Evolutionary conservation across 1,140 invertebrate species (phyloP).

Genomic region (Glossosoma conforme): DNA sequence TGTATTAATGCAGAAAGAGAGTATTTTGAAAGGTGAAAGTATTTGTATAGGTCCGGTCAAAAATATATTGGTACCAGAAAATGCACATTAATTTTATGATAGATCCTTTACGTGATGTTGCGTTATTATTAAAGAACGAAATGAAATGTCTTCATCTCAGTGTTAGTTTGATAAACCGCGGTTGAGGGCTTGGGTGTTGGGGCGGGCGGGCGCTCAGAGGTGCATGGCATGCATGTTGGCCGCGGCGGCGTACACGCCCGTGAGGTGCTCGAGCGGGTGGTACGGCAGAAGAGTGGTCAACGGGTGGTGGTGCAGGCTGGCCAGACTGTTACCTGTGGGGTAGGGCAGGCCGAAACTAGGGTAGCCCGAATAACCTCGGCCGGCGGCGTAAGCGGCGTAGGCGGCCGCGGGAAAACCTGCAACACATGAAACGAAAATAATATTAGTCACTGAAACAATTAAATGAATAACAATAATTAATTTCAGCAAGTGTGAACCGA

Average conservation of each 20-base stretch:
- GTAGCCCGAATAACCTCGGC: constrained; percentile 91
- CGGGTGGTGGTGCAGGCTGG: constrained; percentile 58
- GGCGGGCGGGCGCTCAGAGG: constrained; percentile 63
- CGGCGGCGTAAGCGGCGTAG: constrained; percentile 88
- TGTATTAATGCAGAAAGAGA: no score
- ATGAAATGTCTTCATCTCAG: no score
- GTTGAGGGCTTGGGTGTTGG: constrained; percentile 19
- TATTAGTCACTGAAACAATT: not conserved
- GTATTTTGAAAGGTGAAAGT: no score
- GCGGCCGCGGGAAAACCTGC: constrained; percentile 88
- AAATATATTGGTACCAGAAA: no score
- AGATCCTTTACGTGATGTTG: no score
- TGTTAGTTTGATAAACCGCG: no score
- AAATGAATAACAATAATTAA: not conserved
- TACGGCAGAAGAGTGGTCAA: constrained; percentile 56
- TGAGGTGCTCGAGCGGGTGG: constrained; percentile 59
- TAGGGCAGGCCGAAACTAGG: constrained; percentile 95
- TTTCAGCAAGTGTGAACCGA: no score
- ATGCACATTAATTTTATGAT: no score
- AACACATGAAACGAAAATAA: constrained; percentile 43
- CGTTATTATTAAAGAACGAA: no score
- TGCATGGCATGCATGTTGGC: constrained; percentile 69
- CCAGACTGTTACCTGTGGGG: constrained; percentile 87
- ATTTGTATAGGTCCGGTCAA: no score
- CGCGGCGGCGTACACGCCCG: constrained; percentile 54